These are phyloP conservation scores for Grammomys surdaster DNA, from an alignment of 2,113 vertebrate genomes.

Conservation along the genomic window DNA sequence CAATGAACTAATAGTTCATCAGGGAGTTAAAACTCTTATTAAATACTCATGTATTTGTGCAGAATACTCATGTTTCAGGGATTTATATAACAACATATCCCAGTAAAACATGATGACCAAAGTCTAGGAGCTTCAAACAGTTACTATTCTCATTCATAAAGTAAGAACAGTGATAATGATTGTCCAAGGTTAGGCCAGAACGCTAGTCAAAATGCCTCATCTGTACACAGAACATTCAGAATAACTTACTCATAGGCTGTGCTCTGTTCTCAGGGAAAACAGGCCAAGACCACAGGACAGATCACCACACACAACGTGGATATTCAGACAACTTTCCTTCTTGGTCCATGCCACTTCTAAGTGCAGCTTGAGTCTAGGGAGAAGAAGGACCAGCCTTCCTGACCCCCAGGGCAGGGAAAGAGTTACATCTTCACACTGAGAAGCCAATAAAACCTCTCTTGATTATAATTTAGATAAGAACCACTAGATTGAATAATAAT, in stretches of 20 bases:
- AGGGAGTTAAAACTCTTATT: slow-evolving; percentile 60
- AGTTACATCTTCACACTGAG: slow-evolving; percentile 84
- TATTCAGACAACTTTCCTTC: slow-evolving; percentile 61
- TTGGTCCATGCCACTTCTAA: slow-evolving; percentile 49
- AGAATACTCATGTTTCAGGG: slow-evolving; percentile 48
- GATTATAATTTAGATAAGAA: slow-evolving; percentile 96
- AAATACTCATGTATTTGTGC: slow-evolving; percentile 65
- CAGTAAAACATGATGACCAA: slow-evolving; percentile 61
- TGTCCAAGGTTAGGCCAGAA: slow-evolving; percentile 57
- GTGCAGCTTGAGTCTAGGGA: slow-evolving; percentile 47
- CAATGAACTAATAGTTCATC: slow-evolving; percentile 49
- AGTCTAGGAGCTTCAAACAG: slow-evolving; percentile 59
- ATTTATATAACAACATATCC: slow-evolving; percentile 55
- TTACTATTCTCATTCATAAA: slow-evolving; percentile 63
- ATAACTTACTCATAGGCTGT: neutral
- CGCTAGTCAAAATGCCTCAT: slow-evolving; percentile 59
- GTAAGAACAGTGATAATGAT: slow-evolving; percentile 50
- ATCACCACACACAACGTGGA: slow-evolving; percentile 46
- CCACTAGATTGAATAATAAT: slow-evolving; percentile 94
- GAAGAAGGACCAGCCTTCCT: slow-evolving; percentile 77
- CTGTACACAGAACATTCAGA: slow-evolving; percentile 59
- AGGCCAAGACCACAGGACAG: neutral
- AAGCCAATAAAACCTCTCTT: slow-evolving; percentile 93
- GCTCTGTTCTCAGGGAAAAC: slow-evolving; percentile 38
- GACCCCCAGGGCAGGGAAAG: slow-evolving; percentile 87